Conservation (phyloP, 1,140 invertebrate species). For the Trachelipus rathkii region DNA sequence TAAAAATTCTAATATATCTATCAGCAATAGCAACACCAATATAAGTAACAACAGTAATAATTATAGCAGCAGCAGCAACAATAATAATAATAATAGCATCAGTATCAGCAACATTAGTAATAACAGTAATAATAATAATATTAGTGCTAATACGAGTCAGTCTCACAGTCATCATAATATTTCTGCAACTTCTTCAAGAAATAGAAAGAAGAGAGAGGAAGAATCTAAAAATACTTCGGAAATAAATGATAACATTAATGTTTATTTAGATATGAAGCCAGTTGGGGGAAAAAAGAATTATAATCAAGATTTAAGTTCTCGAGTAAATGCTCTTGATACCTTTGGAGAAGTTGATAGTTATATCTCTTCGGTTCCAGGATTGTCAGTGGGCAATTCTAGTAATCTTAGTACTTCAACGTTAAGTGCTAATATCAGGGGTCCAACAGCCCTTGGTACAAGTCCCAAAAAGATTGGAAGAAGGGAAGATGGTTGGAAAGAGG, state of each 20-base stretch:
- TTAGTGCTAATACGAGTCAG: slow-evolving; percentile 30
- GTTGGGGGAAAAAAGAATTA: slow-evolving; percentile 22
- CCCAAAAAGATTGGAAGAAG: slow-evolving; percentile 65
- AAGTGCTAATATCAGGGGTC: slow-evolving; percentile 32
- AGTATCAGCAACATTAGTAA: slow-evolving; percentile 32
- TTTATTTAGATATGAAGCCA: background rate
- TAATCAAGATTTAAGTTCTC: slow-evolving; percentile 34
- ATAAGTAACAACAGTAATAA: background rate
- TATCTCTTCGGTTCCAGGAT: slow-evolving; percentile 39
- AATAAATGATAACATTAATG: slow-evolving; percentile 29
- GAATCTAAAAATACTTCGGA: slow-evolving; percentile 61
- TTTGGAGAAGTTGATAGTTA: slow-evolving; percentile 42
- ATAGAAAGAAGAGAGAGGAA: slow-evolving; percentile 70
- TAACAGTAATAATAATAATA: slow-evolving; percentile 13
- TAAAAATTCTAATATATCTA: background rate
- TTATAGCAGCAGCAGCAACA: background rate
- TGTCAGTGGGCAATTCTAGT: slow-evolving; percentile 51
- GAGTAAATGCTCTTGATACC: slow-evolving; percentile 42
- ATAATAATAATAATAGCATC: slow-evolving; percentile 29
- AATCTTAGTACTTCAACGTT: slow-evolving; percentile 42
- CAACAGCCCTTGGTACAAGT: slow-evolving; percentile 52
- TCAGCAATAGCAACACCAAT: background rate
- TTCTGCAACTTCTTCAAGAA: slow-evolving; percentile 61
- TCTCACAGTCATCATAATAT: slow-evolving; percentile 49
- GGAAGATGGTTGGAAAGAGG: slow-evolving; percentile 83